Evolutionary conservation across 2,113 vertebrate genomes (phyloP), one percentile per base, ranked within the genome.

Genomic region (Phrynocephalus versicolor): DNA sequence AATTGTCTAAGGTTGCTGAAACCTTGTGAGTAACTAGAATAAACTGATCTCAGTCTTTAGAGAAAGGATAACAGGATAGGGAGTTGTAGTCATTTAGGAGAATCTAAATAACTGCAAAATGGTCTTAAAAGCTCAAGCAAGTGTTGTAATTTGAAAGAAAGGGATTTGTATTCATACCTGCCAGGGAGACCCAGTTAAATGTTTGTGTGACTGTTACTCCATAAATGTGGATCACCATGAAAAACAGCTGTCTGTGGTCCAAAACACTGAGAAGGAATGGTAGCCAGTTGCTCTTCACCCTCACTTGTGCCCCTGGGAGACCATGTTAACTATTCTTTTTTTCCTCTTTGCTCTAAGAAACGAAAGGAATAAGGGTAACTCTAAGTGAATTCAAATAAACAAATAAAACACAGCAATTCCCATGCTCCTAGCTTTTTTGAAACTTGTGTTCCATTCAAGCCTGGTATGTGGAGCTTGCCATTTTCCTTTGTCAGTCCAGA

Each of bases 391-490:
- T 67, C 21, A 67, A 30, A 67, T 67, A 67, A 30, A 25, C 30
- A 67, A 25, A 67, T 51, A 73, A 39, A 41, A 55, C 69, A 72
- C 37, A 73, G 25, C 69, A 72, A 25, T 60, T 72, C 13, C 30
- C 45, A 39, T 51, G 39, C 15, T 7, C 7, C 62, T 58, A 57
- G 58, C 69, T 21, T n/a, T 39, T 55, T 33, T n/a, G 69, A 78
- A 78, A 73, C 77, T 45, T 69, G 18, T 83, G 51, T 67, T 75
- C 60, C 62, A 62, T 70, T 78, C 70, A 64, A 45, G 21, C 45
- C 58, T 39, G 65, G 60, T 13, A 7, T 89, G 25, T 89, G 73
- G 88, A 70, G 23, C 65, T 72, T 13, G 75, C 69, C 91, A 81
- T 83, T 30, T 73, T 58, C 60, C 69, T 79, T n/a, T 77, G n/a